Percentiles rank a stretch among this genome's conserved stretches.
Conservation (phyloP, 2,888 invertebrate species). For the Colletes collaris region DNA sequence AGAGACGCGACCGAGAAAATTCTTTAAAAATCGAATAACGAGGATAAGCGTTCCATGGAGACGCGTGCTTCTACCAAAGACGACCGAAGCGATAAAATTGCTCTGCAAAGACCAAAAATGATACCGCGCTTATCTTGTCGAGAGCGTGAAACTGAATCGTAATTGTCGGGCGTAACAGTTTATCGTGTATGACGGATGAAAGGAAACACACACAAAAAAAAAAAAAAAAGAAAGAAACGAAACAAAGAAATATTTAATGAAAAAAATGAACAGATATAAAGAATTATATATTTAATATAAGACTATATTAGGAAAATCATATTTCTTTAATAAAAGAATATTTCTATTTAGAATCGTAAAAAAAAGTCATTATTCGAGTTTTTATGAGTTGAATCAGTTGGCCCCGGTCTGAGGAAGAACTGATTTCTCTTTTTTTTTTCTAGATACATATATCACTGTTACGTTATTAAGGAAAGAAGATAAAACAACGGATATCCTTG, state of each 20-base stretch:
- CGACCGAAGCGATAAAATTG: conserved; percentile 77
- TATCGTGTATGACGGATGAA: conserved; percentile 43
- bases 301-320: conserved; percentile 71
- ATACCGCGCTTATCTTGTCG: conserved; percentile 13
- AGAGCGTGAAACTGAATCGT: conserved; percentile 57
- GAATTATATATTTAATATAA: conserved; percentile 77
- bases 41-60: conserved; percentile 59
- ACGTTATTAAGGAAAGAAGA: conserved; percentile 64
- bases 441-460: conserved; percentile 75
- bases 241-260: conserved; percentile 73
- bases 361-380: conserved; percentile 69
- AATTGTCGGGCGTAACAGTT: conserved; percentile 61
- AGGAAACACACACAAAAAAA: neutral
- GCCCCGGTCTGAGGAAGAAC: conserved; percentile 36
- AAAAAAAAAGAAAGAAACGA: conserved; percentile 1
- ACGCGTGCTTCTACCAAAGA: conserved; percentile 79
- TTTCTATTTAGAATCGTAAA: conserved; percentile 75
- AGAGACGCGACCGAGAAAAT: conserved; percentile 70
- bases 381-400: conserved; percentile 55
- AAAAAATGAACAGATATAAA: conserved; percentile 56
- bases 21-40: conserved; percentile 62
- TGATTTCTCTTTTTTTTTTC: conserved; percentile 70
- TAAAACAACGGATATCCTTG: conserved; percentile 50
- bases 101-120: conserved; percentile 68
- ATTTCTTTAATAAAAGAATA: conserved; percentile 75